Conservation (phyloP, 2,113 vertebrate genomes). For the Crotalus viridis region DNA sequence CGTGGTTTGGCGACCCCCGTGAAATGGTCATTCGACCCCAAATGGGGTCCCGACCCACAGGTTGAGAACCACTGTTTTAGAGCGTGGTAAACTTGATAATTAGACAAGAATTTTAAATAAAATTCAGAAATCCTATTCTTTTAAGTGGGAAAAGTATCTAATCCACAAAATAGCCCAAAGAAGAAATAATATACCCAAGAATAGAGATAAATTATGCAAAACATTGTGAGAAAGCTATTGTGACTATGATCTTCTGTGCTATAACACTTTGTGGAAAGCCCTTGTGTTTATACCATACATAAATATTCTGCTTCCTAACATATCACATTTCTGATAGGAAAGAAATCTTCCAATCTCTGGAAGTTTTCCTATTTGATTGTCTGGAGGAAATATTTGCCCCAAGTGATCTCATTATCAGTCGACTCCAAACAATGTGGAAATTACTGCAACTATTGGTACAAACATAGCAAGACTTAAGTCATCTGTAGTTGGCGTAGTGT, state of each 20-base stretch:
- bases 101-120: not conserved
- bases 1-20: too few relatives aligned
- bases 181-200: not conserved
- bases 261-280: not conserved
- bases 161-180: not conserved
- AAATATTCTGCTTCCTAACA: not conserved
- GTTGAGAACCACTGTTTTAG: not conserved
- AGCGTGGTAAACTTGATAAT: slow-evolving; percentile 37
- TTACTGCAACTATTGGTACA: not conserved
- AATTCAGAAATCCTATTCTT: not conserved
- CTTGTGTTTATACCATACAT: not conserved
- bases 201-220: not conserved
- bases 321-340: not conserved
- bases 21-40: too few relatives aligned
- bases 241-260: not conserved
- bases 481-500: not conserved
- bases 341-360: not conserved
- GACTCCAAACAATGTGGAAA: not conserved
- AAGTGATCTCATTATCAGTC: not conserved
- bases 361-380: not conserved
- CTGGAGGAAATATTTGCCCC: not conserved
- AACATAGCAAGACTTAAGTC: not conserved
- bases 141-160: not conserved
- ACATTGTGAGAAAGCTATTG: not conserved
- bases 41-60: too few relatives aligned